phyloP scores from a whole-genome alignment of 2,888 invertebrate species.

The Dusona sp. region DNA sequence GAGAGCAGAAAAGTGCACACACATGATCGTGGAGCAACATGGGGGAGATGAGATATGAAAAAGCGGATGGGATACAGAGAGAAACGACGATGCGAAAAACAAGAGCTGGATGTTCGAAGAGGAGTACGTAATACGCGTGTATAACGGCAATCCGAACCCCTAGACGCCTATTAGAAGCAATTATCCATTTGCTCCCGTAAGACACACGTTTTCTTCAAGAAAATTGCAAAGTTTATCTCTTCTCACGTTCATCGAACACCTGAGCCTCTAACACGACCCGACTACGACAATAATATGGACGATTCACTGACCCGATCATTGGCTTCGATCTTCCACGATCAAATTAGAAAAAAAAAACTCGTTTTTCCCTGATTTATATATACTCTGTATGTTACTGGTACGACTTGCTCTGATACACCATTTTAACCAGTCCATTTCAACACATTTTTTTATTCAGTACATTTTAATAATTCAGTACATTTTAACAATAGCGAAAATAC shows the following conservation, averaged over 20 bases:
- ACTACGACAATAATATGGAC: conserved; percentile 63
- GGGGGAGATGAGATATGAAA: conserved; percentile 31
- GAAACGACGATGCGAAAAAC: conserved; percentile 35
- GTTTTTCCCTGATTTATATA: conserved; percentile 67
- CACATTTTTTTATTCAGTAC: too few species aligned
- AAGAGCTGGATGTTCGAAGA: conserved; percentile 45
- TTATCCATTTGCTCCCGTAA: conserved; percentile 72
- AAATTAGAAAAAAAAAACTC: conserved; percentile 66
- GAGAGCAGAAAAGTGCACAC: conserved; percentile 29
- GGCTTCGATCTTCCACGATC: conserved; percentile 63
- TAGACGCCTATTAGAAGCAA: conserved; percentile 78
- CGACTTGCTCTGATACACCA: conserved; percentile 9
- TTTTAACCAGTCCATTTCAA: too few species aligned
- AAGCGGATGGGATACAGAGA: conserved; percentile 29
- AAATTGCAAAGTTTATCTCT: conserved; percentile 60
- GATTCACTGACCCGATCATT: conserved; percentile 49
- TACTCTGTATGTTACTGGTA: conserved; percentile 8
- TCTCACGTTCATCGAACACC: conserved; percentile 56
- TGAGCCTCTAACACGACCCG: conserved; percentile 39
- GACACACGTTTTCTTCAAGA: conserved; percentile 55
- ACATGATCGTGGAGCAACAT: not conserved
- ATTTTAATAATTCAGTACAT: too few species aligned
- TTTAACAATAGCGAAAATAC: too few species aligned
- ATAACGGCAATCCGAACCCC: conserved; percentile 73
- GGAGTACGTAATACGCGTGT: conserved; percentile 39